A percentile compares a stretch with the other conserved stretches of the same genome.
These are phyloP conservation scores for Pimpla rufipes DNA, from an alignment of 2,888 invertebrate genomes.

Conservation along the genomic window DNA sequence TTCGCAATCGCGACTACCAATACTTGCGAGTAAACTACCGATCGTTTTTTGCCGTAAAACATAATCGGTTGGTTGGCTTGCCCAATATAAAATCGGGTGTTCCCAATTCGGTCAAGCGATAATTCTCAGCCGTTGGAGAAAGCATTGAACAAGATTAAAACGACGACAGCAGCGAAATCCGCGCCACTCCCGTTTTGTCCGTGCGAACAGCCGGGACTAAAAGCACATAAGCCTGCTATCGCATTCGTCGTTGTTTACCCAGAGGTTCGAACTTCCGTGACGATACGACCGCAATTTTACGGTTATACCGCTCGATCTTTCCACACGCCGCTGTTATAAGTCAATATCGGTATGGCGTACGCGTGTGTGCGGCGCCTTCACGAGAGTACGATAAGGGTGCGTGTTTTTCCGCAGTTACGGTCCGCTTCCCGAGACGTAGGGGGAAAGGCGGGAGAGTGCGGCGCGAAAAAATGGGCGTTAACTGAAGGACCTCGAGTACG, in stretches of 20 bases:
- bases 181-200: too few species aligned
- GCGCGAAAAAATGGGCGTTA: neutral
- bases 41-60: too few species aligned
- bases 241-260: slow-evolving; percentile 26
- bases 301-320: slow-evolving; percentile 27
- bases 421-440: neutral
- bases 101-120: too few species aligned
- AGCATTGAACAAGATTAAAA: too few species aligned
- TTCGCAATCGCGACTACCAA: too few species aligned
- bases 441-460: neutral
- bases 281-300: slow-evolving; percentile 22
- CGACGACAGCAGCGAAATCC: too few species aligned
- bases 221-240: neutral
- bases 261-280: slow-evolving; percentile 40
- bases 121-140: too few species aligned
- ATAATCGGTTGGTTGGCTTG: too few species aligned
- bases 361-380: slow-evolving; percentile 18
- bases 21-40: too few species aligned
- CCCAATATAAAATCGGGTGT: too few species aligned
- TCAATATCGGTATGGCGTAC: slow-evolving; percentile 28
- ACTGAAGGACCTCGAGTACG: slow-evolving; percentile 20
- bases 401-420: neutral
- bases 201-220: too few species aligned
- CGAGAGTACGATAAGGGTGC: slow-evolving; percentile 26
- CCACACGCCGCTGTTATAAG: slow-evolving; percentile 33